A percentile compares a stretch with the other conserved stretches of the same genome.
Evolutionary conservation across 2,113 vertebrate genomes (phyloP).

Genomic region (Misgurnus anguillicaudatus): DNA sequence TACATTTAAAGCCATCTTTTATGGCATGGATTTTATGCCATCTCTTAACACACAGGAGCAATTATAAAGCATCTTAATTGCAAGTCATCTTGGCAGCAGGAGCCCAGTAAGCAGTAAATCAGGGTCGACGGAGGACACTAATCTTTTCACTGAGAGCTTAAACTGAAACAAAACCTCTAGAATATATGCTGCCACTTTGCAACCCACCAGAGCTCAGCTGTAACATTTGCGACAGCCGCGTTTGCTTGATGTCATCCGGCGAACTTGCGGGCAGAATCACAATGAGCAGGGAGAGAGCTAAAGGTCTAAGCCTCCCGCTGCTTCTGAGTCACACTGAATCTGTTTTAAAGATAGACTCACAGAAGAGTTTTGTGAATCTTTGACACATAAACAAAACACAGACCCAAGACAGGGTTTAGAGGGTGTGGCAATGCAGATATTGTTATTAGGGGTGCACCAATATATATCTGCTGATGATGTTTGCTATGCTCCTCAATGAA

Average conservation of each 20-base stretch:
- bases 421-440: too few species aligned
- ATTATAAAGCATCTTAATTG: conserved; percentile 61
- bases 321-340: conserved; percentile 30
- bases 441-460: too few species aligned
- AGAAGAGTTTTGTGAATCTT: conserved; percentile 27
- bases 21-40: conserved; percentile 63
- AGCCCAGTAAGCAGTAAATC: conserved; percentile 50
- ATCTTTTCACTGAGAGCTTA: conserved; percentile 30
- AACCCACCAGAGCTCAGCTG: neutral
- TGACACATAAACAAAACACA: conserved; percentile 12
- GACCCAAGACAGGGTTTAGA: neutral
- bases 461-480: too few species aligned
- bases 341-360: conserved; percentile 38
- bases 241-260: conserved; percentile 41
- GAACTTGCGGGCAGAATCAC: conserved; percentile 32
- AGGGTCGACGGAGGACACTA: conserved; percentile 47
- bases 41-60: conserved; percentile 54
- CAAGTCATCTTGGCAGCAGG: conserved; percentile 50
- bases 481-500: too few species aligned
- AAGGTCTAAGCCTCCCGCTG: conserved; percentile 18
- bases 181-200: conserved; percentile 31
- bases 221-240: conserved; percentile 35
- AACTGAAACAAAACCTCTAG: conserved; percentile 32
- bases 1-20: conserved; percentile 54
- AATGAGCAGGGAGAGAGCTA: conserved; percentile 43